Percentiles rank a stretch among this genome's conserved stretches.
These are phyloP conservation scores for Choristoneura fumiferana DNA, from an alignment of 1,140 invertebrate genomes.

Conservation along the genomic window DNA sequence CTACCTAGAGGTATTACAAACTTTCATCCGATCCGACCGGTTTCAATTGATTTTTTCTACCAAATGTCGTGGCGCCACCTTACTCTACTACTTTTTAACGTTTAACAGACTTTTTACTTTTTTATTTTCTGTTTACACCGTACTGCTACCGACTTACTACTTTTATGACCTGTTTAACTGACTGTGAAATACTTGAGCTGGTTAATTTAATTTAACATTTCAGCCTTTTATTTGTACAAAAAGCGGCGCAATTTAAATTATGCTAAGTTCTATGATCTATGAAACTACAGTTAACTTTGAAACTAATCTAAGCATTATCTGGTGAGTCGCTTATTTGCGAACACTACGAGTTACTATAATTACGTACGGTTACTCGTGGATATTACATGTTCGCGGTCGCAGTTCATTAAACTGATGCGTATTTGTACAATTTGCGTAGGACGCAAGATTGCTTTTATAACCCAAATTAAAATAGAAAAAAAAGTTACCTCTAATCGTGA, in stretches of 20 bases:
- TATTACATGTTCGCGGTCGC: slow-evolving; percentile 1
- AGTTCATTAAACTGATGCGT: slow-evolving; percentile 31
- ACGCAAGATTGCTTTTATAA: slow-evolving; percentile 28
- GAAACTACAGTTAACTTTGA: not conserved
- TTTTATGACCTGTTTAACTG: too few relatives aligned
- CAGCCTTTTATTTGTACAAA: too few relatives aligned
- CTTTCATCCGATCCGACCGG: slow-evolving; percentile 14
- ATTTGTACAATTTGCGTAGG: slow-evolving; percentile 40
- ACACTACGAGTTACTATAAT: slow-evolving; percentile 8
- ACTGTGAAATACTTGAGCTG: too few relatives aligned
- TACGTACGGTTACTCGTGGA: slow-evolving; percentile 11
- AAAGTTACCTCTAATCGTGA: not conserved
- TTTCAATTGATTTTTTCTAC: slow-evolving; percentile 14
- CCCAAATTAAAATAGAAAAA: not conserved
- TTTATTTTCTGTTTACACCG: too few relatives aligned
- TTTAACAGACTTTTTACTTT: too few relatives aligned
- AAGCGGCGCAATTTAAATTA: too few relatives aligned
- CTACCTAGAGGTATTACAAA: slow-evolving; percentile 17
- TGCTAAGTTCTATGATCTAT: not conserved
- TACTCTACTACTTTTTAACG: not conserved
- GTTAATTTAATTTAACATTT: too few relatives aligned
- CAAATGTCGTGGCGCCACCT: slow-evolving; percentile 5
- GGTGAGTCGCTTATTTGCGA: not conserved
- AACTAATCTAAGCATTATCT: not conserved
- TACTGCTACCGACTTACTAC: too few relatives aligned